Base-by-base conservation (phyloP, 92 coral and sea anemone species). In the Zoanthus sociatus region DNA sequence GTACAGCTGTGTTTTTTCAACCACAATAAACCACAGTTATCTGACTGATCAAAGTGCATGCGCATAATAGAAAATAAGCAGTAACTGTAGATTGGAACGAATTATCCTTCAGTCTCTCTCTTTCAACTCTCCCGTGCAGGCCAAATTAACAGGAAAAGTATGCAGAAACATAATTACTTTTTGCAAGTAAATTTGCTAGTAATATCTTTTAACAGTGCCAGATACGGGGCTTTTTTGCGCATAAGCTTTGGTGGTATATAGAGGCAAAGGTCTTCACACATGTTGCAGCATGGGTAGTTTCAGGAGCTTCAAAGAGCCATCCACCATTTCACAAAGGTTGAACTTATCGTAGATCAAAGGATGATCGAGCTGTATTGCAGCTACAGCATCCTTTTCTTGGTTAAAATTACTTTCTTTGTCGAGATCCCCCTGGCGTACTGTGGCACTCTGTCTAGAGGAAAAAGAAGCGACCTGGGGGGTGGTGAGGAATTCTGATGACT, bases 321-420 rank as follows among this genome's bases (percentile, higher is more conserved):
- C 68, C 20, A 18, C 78, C 94, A 92, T 92, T 13, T 78, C 67
- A 77, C 94, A 92, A n/a, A 92, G 67, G 75, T 91, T 71, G 84
- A 84, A 91, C 76, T 79, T 89, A 44, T 88, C 94, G 91, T 91
- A 88, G 33, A 84, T 77, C 10, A 91, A 58, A 53, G 94, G 92
- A 26, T 26, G 26, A 26, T 26, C 26, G 26, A 26, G 26, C 26
- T 26, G 26, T 26, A 26, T 26, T 26, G 73, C 58, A 13, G 46
- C 81, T 50, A 47, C 81, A 13, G 46, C 56, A 46, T 83, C 72
- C 78, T 87, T 85, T 16, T 79, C 88, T 17, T 33, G 32, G 7
- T 51, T 42, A 50, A 88, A 92, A 73, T 92, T 92, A 3, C 45
- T 42, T 81, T 92, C 94, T 67, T 92, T 55, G 89, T 32, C 83